Base-by-base conservation (phyloP, 2,888 invertebrate species). In the Ophonus ardosiacus region DNA sequence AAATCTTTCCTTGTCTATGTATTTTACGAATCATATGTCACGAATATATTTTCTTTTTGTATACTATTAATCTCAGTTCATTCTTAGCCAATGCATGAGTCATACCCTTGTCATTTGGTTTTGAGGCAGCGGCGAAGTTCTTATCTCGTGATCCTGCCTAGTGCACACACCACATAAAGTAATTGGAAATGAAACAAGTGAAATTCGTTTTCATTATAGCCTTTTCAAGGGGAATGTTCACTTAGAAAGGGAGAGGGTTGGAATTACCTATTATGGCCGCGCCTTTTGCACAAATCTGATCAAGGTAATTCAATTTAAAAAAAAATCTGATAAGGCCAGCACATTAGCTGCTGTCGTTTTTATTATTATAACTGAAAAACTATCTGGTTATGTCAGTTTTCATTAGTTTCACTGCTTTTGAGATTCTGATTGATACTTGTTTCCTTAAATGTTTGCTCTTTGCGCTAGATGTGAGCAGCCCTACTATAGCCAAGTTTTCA, bases 141-240 rank as follows among this genome's bases (percentile, higher is more conserved):
- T 51, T 51, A 51, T 51, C 43, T 13, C 10, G 10, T 51, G 43
- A 51, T 68, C 7, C 68, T 38, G 68, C 31, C 68, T 7, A 5
- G 38, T 7, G 31, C 68, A 68, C 68, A 38, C 68, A 68, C 31
- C 38, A 68, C 68, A 15, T 31, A 68, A 68, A 68, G 68, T 68
- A 68, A 68, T 68, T 68, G 68, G 68, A 68, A 68, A 68, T 68
- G 68, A 38, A 68, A 68, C 68, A 68, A 68, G 68, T 68, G 68
- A 68, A 68, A 68, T 68, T 68, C 38, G 68, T 68, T 68, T 68
- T 31, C 68, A 13, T 38, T 68, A 68, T 68, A 68, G 24, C 38
- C 68, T 15, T 68, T 68, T 68, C 31, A 68, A 38, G 68, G 68
- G 68, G 43, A 51, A 51, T 10, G 43, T 51, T 51, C 43, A 51